These are phyloP conservation scores for Dasypolia templi DNA, from an alignment of 2,888 invertebrate genomes.

Conservation along the genomic window DNA sequence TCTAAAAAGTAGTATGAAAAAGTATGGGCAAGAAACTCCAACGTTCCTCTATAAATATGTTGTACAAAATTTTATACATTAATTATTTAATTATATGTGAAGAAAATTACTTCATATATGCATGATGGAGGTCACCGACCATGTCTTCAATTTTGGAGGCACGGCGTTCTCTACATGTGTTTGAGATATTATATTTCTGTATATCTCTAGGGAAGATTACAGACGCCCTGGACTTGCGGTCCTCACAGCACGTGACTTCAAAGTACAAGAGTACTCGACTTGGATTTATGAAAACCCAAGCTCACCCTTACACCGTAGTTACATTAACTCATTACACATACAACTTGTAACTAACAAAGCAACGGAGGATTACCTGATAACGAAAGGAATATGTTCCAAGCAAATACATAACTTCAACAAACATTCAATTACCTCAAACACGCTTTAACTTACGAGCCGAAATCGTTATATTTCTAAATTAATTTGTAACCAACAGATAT, in stretches of 20 bases:
- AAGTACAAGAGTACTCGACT: background rate
- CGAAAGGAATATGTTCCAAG: constrained; percentile 29
- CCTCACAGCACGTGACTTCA: constrained; percentile 3
- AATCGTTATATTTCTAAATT: constrained; percentile 71
- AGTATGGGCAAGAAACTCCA: too few species aligned
- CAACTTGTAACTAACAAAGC: constrained; percentile 4
- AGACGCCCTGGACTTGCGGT: background rate
- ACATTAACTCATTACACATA: constrained; percentile 20
- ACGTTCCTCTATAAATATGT: too few species aligned
- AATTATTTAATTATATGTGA: too few species aligned
- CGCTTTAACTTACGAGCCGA: constrained; percentile 41
- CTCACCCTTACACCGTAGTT: constrained; percentile 6
- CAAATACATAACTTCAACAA: constrained; percentile 23
- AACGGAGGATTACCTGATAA: constrained; percentile 34
- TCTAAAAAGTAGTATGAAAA: too few species aligned
- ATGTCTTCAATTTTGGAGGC: background rate
- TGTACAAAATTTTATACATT: too few species aligned
- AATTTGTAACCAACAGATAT: constrained; percentile 73
- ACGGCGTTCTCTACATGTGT: background rate
- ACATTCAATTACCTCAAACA: constrained; percentile 58
- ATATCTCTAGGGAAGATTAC: background rate
- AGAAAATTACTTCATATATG: too few species aligned
- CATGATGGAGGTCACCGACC: background rate
- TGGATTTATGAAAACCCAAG: constrained; percentile 19
- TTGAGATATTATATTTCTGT: background rate